Percentiles rank a stretch among this genome's conserved stretches.
Evolutionary conservation across 2,797 vertebrate genomes (phyloP).

Genomic region (Manis pentadactyla): DNA sequence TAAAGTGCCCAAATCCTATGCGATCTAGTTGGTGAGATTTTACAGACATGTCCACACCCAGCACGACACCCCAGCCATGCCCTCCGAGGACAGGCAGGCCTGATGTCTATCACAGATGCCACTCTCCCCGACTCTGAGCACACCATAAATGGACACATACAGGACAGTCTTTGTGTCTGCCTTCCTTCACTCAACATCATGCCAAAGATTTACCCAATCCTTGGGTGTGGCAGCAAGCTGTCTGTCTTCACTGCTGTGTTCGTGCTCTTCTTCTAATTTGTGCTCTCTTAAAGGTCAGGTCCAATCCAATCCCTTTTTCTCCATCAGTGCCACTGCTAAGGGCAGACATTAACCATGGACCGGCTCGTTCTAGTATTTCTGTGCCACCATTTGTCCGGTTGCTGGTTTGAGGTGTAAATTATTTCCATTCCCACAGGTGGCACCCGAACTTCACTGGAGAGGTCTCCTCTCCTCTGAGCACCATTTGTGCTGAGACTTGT

Average conservation of each 20-base stretch:
- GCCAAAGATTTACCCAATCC: background rate
- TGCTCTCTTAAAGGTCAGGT: background rate
- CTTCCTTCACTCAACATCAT: background rate
- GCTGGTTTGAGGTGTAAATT: background rate
- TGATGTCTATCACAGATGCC: background rate
- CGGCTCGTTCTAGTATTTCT: background rate
- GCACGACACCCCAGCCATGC: background rate
- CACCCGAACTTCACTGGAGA: background rate
- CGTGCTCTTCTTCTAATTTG: background rate
- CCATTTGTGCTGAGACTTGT: background rate
- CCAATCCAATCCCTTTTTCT: background rate
- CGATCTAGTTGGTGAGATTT: too few species aligned
- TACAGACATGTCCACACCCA: background rate
- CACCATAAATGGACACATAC: fast-evolving
- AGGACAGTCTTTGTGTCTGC: fast-evolving
- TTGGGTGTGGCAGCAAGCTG: fast-evolving
- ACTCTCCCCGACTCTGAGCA: fast-evolving
- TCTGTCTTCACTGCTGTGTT: background rate
- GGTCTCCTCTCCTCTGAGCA: background rate
- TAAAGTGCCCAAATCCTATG: background rate
- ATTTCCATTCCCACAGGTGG: background rate
- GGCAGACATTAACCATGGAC: background rate
- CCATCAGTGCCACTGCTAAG: background rate
- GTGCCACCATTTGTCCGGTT: background rate
- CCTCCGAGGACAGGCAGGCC: background rate